Evolutionary conservation across 30 jellyfish, hydroid and myxozoan species (phyloP), one percentile per base, ranked within the genome.

Genomic region (Phacellophora camtschatica): DNA sequence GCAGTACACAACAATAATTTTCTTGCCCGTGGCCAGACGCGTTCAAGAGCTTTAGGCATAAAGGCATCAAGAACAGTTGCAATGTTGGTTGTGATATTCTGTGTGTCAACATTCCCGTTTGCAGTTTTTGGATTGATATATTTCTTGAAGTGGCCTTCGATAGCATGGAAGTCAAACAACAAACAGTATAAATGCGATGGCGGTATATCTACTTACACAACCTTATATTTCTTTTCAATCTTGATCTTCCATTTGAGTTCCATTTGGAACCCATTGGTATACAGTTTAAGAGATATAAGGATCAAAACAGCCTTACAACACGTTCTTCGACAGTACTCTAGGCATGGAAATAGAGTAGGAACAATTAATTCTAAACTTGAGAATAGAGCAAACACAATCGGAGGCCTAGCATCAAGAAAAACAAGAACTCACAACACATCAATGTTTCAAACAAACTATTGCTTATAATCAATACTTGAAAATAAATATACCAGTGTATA

Each of bases 281-380:
- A 71, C 56, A 71, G 72, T 9, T 31, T 49, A 11, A 30, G 85
- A 19, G 85, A 71, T 51, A 29, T 50, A 20, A 51, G 85, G 53
- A 53, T 71, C 42, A 71, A 71, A 24, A 30, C 43, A 7, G 85
- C 85, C n/a, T n/a, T n/a, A n/a, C n/a, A n/a, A n/a, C n/a, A n/a
- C n/a, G n/a, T n/a, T n/a, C n/a, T n/a, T n/a, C n/a, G n/a, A n/a
- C n/a, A n/a, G n/a, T n/a, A n/a, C n/a, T n/a, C n/a, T n/a, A n/a
- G n/a, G n/a, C n/a, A n/a, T n/a, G n/a, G n/a, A n/a, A n/a, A n/a
- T n/a, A n/a, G n/a, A n/a, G n/a, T n/a, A n/a, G n/a, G n/a, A n/a
- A n/a, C n/a, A n/a, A n/a, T n/a, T n/a, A n/a, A n/a, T n/a, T n/a
- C n/a, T n/a, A n/a, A n/a, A n/a, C n/a, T n/a, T n/a, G n/a, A n/a